Conservation (phyloP, 2,797 vertebrate genomes). For the Sardinella longiceps region DNA sequence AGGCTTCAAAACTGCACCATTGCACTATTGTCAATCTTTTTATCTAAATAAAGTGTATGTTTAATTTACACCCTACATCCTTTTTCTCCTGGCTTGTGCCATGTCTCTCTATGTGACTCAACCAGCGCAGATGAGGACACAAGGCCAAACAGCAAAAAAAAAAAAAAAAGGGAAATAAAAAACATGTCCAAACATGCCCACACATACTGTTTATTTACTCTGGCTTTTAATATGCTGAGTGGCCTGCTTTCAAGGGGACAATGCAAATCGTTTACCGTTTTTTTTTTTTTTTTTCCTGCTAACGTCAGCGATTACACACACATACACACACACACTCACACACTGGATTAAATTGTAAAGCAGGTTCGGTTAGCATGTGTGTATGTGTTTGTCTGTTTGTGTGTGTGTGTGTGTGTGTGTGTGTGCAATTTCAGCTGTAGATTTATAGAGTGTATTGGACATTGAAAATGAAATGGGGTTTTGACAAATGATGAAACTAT, state of each 20-base stretch:
- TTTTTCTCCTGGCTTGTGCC: conserved; percentile 31
- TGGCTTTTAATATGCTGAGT: conserved; percentile 37
- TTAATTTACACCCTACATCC: neutral
- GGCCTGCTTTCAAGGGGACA: conserved; percentile 32
- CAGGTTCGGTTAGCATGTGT: conserved; percentile 1
- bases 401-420: conserved; percentile 4
- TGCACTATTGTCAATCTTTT: neutral
- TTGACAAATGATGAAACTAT: conserved; percentile 18
- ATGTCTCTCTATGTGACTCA: conserved; percentile 30
- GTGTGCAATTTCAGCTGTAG: neutral
- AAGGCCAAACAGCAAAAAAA: conserved; percentile 18
- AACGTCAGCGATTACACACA: conserved; percentile 7
- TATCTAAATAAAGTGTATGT: neutral
- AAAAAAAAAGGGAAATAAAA: neutral
- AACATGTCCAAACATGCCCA: conserved; percentile 6
- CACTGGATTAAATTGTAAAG: conserved; percentile 28
- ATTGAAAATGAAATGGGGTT: neutral
- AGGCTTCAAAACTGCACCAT: neutral
- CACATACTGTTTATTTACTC: conserved; percentile 34
- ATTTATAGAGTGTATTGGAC: neutral
- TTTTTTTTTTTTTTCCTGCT: conserved; percentile 40
- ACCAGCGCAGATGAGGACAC: conserved; percentile 29
- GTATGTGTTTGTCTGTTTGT: neutral
- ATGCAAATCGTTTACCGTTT: conserved; percentile 47
- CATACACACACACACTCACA: neutral